These are phyloP conservation scores for Cremastinae sp. DNA, from an alignment of 2,888 invertebrate species.

Conservation along the genomic window DNA sequence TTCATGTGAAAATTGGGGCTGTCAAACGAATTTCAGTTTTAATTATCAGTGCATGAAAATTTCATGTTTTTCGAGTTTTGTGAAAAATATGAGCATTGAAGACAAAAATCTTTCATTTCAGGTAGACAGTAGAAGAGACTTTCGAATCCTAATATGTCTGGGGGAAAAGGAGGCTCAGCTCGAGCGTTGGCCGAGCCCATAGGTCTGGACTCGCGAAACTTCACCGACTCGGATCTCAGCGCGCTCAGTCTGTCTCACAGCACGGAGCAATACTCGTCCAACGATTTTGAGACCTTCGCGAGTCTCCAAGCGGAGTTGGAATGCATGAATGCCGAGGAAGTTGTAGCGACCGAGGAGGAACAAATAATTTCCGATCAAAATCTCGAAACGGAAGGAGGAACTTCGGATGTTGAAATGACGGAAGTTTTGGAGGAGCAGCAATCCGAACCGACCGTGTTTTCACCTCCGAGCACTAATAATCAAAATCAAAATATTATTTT, in stretches of 20 bases:
- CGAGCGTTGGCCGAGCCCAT: constrained; percentile 75
- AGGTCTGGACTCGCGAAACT: constrained; percentile 70
- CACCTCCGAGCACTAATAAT: constrained; percentile 73
- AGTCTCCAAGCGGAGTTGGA: constrained; percentile 80
- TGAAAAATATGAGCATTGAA: too few species aligned
- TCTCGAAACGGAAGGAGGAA: constrained; percentile 66
- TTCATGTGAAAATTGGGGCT: neutral
- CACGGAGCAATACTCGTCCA: constrained; percentile 73
- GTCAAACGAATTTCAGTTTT: neutral
- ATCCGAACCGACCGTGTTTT: constrained; percentile 74
- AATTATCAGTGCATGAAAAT: too few species aligned
- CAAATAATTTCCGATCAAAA: constrained; percentile 65
- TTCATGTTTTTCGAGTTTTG: too few species aligned
- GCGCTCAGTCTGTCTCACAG: constrained; percentile 71
- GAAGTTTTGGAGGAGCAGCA: constrained; percentile 72
- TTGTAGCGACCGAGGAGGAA: constrained; percentile 75
- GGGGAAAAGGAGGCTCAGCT: constrained; percentile 70
- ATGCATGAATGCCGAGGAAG: constrained; percentile 77
- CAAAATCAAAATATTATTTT: constrained; percentile 73
- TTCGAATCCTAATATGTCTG: constrained; percentile 69
- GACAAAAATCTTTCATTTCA: too few species aligned
- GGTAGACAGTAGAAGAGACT: neutral
- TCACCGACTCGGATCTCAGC: constrained; percentile 75
- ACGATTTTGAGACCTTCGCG: constrained; percentile 79
- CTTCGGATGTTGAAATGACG: constrained; percentile 75